Base-by-base conservation (phyloP, 2,113 vertebrate genomes). In the Macquaria ambigua region DNA sequence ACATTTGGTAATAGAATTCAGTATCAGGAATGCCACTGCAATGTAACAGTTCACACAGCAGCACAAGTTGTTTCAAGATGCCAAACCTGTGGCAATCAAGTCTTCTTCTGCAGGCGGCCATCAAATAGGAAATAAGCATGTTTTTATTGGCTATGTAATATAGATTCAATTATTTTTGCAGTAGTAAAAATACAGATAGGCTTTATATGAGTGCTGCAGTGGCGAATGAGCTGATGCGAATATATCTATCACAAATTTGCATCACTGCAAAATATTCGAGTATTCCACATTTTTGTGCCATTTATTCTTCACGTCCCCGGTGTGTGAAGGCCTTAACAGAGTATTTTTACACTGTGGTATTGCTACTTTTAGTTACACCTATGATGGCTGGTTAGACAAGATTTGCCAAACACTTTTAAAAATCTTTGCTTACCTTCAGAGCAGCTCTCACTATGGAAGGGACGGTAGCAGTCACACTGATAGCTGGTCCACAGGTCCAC, bases 401-500 rank as follows among this genome's bases (percentile, higher is more conserved):
- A 58, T 59, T 46, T 58, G 25, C 23, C 37, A 56, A 5, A 16
- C 6, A 41, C 10, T 50, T 21, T 11, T 11, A 52, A 58, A 20
- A 71, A 16, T 1, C 6, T 63, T 31, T 77, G 84, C 94, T 96
- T 93, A 99, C 98, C 98, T 0, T 97, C 77, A 0, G 84, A 85
- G 71, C 98, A 99, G 0, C 88, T 93, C 10, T 93, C 87, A 14
- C 97, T 95, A 0, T 94, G 79, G 0, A 96, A 97, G 2, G 98
- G 98, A 83, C 97, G 95, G 4, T 93, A 74, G 70, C 98, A 99
- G 92, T 96, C 91, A 0, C 98, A 99, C 18, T 12, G 93, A 88
- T 96, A 98, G 87, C 92, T 93, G 62, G 94, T 96, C 98, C 98
- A 99, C 9, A 97, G 94, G 89, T 99, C 98, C 63, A 97, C 82